Percentiles rank a stretch among this genome's conserved stretches.
phyloP scores from a whole-genome alignment of 2,888 invertebrate species.

The Ephialtes manifestator region DNA sequence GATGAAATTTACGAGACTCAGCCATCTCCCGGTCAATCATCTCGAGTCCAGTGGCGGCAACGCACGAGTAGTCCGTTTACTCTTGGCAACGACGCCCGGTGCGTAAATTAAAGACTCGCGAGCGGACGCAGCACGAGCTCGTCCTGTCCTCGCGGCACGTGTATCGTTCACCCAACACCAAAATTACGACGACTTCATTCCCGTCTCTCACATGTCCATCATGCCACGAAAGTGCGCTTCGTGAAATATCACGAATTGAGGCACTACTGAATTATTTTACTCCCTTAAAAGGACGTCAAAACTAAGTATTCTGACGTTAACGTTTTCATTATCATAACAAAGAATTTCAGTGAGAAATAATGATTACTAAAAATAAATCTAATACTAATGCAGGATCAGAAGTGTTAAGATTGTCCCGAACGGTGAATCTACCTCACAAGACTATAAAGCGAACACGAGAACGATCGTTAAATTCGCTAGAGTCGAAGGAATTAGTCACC shows the following conservation, averaged over 20 bases:
- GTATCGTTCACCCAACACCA: not conserved
- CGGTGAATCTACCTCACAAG: conserved; percentile 7
- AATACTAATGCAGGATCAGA: not conserved
- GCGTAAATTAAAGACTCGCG: conserved; percentile 55
- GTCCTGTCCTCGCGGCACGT: conserved; percentile 21
- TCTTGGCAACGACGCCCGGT: conserved; percentile 46
- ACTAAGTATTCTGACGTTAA: not conserved
- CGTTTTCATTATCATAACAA: not conserved
- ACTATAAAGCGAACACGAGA: conserved; percentile 3
- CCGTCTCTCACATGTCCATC: not conserved
- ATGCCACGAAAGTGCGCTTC: not conserved
- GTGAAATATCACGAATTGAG: not conserved
- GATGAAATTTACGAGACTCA: conserved; percentile 21
- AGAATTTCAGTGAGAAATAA: not conserved
- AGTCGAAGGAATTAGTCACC: not conserved
- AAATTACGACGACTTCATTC: conserved; percentile 26
- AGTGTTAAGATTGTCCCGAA: not conserved
- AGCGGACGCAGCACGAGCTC: conserved; percentile 30
- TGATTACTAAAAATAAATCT: not conserved
- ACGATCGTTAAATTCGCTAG: not conserved
- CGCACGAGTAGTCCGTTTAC: conserved; percentile 45
- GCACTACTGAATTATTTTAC: not conserved
- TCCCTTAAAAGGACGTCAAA: not conserved
- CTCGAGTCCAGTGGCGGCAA: conserved; percentile 12
- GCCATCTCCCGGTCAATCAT: conserved; percentile 4